These are phyloP conservation scores for Haemorhous mexicanus DNA, from an alignment of 2,113 vertebrate species.

Conservation along the genomic window DNA sequence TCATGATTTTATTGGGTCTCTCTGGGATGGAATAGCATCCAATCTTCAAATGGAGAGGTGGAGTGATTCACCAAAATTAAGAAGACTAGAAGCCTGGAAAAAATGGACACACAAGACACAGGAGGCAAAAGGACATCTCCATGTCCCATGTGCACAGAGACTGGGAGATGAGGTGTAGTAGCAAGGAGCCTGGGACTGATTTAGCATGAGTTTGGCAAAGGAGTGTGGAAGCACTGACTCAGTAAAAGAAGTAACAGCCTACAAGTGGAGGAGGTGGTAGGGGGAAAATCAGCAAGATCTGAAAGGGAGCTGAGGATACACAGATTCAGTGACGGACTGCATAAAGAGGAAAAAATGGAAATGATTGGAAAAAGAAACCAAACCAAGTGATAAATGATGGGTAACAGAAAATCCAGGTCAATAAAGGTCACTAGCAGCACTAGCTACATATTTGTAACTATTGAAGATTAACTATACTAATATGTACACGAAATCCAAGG, in stretches of 20 bases:
- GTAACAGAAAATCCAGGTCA: not conserved
- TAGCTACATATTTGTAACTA: not conserved
- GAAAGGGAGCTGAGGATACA: not conserved
- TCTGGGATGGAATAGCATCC: not conserved
- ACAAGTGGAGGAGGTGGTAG: constrained; percentile 16
- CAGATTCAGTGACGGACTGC: not conserved
- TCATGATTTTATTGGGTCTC: not conserved
- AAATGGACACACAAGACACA: not conserved
- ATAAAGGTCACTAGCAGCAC: not conserved
- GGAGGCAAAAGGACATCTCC: not conserved
- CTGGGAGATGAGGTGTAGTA: not conserved
- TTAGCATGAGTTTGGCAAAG: not conserved
- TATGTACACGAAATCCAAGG: not conserved
- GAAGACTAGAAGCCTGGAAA: not conserved
- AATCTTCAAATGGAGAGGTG: not conserved
- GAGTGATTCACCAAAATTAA: not conserved
- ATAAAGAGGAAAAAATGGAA: not conserved
- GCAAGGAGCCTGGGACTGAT: not conserved
- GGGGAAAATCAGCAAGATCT: not conserved
- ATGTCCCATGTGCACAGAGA: not conserved
- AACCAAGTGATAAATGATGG: not conserved
- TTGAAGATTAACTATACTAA: not conserved
- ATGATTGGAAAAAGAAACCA: not conserved
- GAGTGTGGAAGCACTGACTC: not conserved
- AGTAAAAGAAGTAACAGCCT: constrained; percentile 28